Base-by-base conservation (phyloP, 1,140 invertebrate genomes). In the Cheumatopsyche charites region DNA sequence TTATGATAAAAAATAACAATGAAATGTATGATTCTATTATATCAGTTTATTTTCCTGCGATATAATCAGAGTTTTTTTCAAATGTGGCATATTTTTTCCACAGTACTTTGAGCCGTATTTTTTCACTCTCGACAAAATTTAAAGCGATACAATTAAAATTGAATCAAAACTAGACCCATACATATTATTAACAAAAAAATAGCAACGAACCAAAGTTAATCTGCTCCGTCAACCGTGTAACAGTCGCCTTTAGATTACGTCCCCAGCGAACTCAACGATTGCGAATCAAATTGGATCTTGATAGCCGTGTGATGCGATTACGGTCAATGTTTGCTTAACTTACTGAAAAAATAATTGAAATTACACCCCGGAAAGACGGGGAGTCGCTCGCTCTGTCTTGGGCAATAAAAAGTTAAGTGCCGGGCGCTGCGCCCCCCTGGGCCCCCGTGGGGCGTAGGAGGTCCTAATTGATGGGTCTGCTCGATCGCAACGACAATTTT, bases 291-390 rank as follows among this genome's bases (percentile, higher is more conserved):
- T 75, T 75, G 74, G 74, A 75, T 75, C 74, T 75, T 75, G 74
- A 75, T 75, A 75, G 71, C 74, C 65, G 71, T 72, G 71, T 75
- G 74, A 75, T 65, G 74, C 74, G 74, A 75, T 75, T 75, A 75
- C 74, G 74, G 74, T 75, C 74, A 75, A 75, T 75, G 74, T 75
- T 75, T 75, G 74, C 74, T 75, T 75, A 75, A 75, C 74, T 75
- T 73, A 75, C 71, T 75, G 74, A 76, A 76, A 76, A 76, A 76
- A 76, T 76, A 76, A 76, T 76, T 76, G 74, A 76, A 76, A 76
- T 76, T 76, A 75, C 67, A 73, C 71, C 65, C 42, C 25, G 29
- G 49, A 52, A n/a, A 21, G 29, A 13, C 62, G 23, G 15, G n/a
- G 41, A 42, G 41, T 42, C 41, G 41, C 5, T 12, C 41, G 12